Conservation (phyloP, 1,140 invertebrate genomes). For the Tetranychus urticae region DNA sequence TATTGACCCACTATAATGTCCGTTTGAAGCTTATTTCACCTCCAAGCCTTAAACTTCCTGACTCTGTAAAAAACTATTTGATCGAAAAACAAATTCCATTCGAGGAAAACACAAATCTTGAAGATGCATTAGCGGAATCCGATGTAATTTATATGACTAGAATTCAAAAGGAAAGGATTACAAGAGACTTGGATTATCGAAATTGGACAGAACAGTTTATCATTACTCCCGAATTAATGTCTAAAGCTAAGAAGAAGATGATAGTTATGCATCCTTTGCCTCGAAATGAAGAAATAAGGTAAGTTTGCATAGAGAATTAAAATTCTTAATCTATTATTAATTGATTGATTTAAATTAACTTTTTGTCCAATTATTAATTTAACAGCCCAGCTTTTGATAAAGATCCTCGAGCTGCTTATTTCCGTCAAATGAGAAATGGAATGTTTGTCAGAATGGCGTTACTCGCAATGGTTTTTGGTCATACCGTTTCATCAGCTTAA, state of each 20-base stretch:
- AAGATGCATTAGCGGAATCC: slow-evolving; percentile 65
- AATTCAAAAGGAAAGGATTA: slow-evolving; percentile 84
- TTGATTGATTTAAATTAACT: background rate
- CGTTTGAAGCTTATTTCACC: slow-evolving; percentile 73
- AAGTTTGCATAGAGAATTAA: background rate
- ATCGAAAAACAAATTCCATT: slow-evolving; percentile 48
- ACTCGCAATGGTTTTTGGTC: slow-evolving; percentile 62
- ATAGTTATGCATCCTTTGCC: slow-evolving; percentile 95
- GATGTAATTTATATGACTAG: slow-evolving; percentile 96
- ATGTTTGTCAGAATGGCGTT: slow-evolving; percentile 97
- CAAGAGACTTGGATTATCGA: slow-evolving; percentile 56
- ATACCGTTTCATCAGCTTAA: background rate
- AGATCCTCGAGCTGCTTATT: slow-evolving; percentile 90
- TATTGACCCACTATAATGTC: slow-evolving; percentile 72
- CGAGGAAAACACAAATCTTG: slow-evolving; percentile 37
- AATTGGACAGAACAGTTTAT: slow-evolving; percentile 61
- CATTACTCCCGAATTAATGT: slow-evolving; percentile 85
- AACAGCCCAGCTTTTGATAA: slow-evolving; percentile 61
- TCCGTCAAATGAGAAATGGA: slow-evolving; percentile 88
- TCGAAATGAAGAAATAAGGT: slow-evolving; percentile 70
- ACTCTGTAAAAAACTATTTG: slow-evolving; percentile 53
- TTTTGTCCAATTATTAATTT: slow-evolving; percentile 3
- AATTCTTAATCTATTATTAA: background rate
- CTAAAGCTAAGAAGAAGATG: slow-evolving; percentile 69
- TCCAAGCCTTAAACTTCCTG: slow-evolving; percentile 62